Base-by-base conservation (phyloP, 2,797 vertebrate species). In the Phataginus tetradactyla region DNA sequence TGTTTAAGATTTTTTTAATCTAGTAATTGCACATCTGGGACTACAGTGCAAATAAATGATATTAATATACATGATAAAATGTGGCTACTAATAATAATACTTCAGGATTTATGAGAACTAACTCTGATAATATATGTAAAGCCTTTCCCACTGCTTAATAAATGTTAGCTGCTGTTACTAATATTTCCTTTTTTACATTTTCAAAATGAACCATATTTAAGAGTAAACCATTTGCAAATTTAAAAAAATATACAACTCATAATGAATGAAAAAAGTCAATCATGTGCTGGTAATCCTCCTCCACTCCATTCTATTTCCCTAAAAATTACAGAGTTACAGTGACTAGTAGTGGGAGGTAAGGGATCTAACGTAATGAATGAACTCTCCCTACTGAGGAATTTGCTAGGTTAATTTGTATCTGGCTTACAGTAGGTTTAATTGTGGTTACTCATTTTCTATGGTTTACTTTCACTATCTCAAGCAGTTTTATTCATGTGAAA, bases 151-250 rank as follows among this genome's bases (percentile, higher is more conserved):
- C 42, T 51, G 34, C n/a, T 91, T 49, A 79, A 42, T 94, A 66
- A 61, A 68, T 69, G 21, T 87, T 86, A 95, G 63, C 49, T 92
- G 27, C 23, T 84, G 7, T 53, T 93, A 49, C 63, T 51, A 81
- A 90, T 92, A 80, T 63, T 96, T 86, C 25, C 45, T 80, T 90
- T 95, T 92, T 96, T 5, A 29, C 53, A 74, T 77, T 96, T 97
- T 86, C 80, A 79, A 89, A 90, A 59, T 93, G 91, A 93, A 95
- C 45, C 45, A 10, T 45, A 45, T 45, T 45, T 45, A 45, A 45
- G 74, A 92, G 64, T 90, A 45, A 66, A 45, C n/a, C 15, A 78
- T 90, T 91, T 91, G 12, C 20, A 90, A 39, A 77, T 64, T 86
- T 57, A 21, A 12, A 45, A 86, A 91, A 75, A 90, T 53, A 81